Evolutionary conservation across 2,888 invertebrate species (phyloP), one percentile per base, ranked within the genome.

Genomic region (Sericinus montela): DNA sequence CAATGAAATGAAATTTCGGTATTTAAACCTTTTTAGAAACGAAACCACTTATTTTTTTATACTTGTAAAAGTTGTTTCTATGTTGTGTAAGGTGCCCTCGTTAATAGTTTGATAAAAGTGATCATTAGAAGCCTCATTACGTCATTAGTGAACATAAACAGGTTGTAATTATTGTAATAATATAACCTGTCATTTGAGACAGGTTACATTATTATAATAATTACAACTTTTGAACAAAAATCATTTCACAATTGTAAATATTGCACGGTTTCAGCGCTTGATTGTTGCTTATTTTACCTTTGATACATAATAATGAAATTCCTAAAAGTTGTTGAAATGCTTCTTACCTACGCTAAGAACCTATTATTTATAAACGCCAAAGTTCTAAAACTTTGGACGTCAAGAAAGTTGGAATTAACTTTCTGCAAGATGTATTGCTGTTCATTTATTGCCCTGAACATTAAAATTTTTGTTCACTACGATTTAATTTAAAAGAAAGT

Each of bases 391-490:
- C 34, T 42, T 47, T 13, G 48, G 42, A 41, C 42, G 48, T 48
- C 48, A 42, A 14, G 36, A 42, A 48, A 48, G 48, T 48, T 48
- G 30, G 48, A 48, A 48, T 48, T 48, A 47, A 48, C 48, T 48
- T 48, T 48, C 37, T 41, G 42, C 37, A 48, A 48, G 48, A 48
- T 48, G 48, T 48, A 48, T 48, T 48, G 48, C 48, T 48, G 41
- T 48, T 42, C 42, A 48, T 48, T 48, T 41, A 36, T 42, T 42
- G 48, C 42, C 25, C 23, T 37, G 30, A 19, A 15, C 25, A 37
- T 48, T 48, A 32, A 48, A 48, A 48, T 48, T 36, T 11, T 23
- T 30, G 29, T 36, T 14, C 32, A 16, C 29, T 42, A 41, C 14
- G 4, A n/a, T 37, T 42, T 42, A 36, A 37, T 37, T 14, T 37